phyloP scores from a whole-genome alignment of 2,888 invertebrate genomes.

The Ophonus ardosiacus region DNA sequence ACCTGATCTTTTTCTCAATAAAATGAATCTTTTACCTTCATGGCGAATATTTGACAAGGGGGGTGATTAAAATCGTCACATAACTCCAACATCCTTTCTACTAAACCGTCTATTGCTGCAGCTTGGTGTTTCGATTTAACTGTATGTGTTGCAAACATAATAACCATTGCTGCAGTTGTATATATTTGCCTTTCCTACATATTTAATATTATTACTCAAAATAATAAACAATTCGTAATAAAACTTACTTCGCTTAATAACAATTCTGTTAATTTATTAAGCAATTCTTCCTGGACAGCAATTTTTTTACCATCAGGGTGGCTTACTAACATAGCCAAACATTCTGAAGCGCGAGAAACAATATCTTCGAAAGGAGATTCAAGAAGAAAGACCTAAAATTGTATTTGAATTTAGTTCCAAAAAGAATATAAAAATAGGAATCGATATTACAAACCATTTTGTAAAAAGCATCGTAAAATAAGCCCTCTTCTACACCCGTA shows the following conservation, averaged over 20 bases:
- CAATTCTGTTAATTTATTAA: conserved; percentile 70
- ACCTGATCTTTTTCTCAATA: background rate
- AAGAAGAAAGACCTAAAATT: conserved; percentile 68
- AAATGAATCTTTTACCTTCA: conserved; percentile 65
- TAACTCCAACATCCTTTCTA: conserved; percentile 69
- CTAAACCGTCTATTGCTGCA: conserved; percentile 68
- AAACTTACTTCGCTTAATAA: conserved; percentile 71
- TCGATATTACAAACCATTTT: conserved; percentile 45
- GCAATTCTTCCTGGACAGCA: conserved; percentile 71
- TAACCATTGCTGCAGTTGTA: conserved; percentile 71
- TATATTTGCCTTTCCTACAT: conserved; percentile 69
- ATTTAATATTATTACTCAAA: background rate
- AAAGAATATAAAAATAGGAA: background rate
- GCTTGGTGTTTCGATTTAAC: conserved; percentile 71
- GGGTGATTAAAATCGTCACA: conserved; percentile 65
- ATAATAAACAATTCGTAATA: background rate
- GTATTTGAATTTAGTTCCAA: background rate
- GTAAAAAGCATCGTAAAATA: conserved; percentile 71
- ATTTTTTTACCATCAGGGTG: conserved; percentile 72
- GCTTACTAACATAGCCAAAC: conserved; percentile 72
- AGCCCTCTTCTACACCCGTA: conserved; percentile 72
- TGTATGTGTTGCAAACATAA: conserved; percentile 73
- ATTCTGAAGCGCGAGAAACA: conserved; percentile 70
- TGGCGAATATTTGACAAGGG: conserved; percentile 65
- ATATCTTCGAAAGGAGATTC: conserved; percentile 70